Conservation (phyloP, 2,797 vertebrate genomes). For the Melopsittacus undulatus region DNA sequence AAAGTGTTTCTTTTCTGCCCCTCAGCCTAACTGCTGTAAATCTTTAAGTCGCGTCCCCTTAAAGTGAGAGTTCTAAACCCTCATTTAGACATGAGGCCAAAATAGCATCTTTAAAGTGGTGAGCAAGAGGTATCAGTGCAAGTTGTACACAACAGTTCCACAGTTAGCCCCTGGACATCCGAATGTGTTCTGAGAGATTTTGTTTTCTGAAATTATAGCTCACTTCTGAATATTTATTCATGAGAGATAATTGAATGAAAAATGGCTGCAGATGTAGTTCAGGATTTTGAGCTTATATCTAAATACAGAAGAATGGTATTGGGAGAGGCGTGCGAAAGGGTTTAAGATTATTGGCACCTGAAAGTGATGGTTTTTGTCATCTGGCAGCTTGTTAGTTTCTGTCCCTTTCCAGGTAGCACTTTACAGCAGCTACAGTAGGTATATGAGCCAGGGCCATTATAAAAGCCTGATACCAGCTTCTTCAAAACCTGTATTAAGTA, state of each 20-base stretch:
- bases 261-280: neutral
- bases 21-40: neutral
- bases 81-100: neutral
- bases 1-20: neutral
- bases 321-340: neutral
- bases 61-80: neutral
- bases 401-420: neutral
- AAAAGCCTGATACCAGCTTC: neutral
- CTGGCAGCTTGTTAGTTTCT: neutral
- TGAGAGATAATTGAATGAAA: constrained; percentile 19
- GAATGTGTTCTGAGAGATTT: neutral
- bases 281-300: constrained; percentile 2
- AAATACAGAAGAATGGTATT: neutral
- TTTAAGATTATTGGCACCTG: neutral
- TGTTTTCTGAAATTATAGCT: neutral
- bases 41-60: neutral
- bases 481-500: neutral
- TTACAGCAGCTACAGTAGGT: neutral
- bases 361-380: neutral
- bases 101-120: neutral
- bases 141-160: neutral
- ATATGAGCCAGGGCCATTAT: neutral
- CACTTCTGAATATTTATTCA: neutral
- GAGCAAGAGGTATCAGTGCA: neutral
- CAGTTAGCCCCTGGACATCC: neutral